A percentile compares a stretch with the other conserved stretches of the same genome.
These are phyloP conservation scores for Leptothorax acervorum DNA, from an alignment of 2,888 invertebrate species.

Conservation along the genomic window DNA sequence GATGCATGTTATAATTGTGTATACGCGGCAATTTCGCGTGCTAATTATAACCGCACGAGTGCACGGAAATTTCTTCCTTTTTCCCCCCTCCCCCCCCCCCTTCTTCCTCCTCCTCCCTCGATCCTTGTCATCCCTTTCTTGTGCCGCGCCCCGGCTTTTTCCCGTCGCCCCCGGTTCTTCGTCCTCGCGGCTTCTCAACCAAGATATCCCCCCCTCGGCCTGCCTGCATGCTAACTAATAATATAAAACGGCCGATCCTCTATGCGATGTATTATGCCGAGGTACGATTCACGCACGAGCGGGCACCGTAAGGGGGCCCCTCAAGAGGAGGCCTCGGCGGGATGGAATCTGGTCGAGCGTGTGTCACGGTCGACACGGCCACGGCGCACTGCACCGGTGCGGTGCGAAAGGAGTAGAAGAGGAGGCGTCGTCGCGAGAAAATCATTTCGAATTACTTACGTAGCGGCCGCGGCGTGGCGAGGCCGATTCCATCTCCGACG, in stretches of 20 bases:
- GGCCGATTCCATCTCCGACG: background rate
- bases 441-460: constrained; percentile 62
- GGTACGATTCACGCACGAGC: constrained; percentile 78
- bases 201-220: constrained; percentile 2
- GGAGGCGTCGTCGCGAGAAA: constrained; percentile 51
- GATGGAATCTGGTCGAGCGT: constrained; percentile 78
- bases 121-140: constrained; percentile 28
- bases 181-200: background rate
- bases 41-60: constrained; percentile 44
- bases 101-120: background rate
- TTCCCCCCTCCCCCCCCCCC: too few species aligned
- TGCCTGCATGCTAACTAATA: constrained; percentile 74
- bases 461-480: constrained; percentile 4
- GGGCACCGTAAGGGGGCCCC: constrained; percentile 70
- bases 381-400: constrained; percentile 45
- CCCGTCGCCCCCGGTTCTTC: constrained; percentile 17
- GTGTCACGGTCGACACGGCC: constrained; percentile 67
- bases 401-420: constrained; percentile 6
- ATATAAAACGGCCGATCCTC: constrained; percentile 74
- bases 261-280: constrained; percentile 66
- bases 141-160: constrained; percentile 29
- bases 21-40: constrained; percentile 33
- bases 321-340: constrained; percentile 56
- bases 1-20: constrained; percentile 16
- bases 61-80: constrained; percentile 25